Conservation (phyloP, 2,113 vertebrate genomes). For the Melierax canorus region DNA sequence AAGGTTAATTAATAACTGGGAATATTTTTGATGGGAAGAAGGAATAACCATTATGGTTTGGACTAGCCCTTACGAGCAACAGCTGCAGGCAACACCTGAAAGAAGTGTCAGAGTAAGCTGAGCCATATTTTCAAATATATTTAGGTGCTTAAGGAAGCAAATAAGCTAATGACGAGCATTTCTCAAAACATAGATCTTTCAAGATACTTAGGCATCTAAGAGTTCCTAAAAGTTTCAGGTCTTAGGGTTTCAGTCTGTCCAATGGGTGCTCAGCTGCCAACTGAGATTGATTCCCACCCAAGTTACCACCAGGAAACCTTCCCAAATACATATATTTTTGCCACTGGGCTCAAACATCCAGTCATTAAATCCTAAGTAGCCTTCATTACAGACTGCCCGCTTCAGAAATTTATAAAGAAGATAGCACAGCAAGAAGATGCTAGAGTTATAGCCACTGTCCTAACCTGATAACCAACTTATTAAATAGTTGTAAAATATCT, state of each 20-base stretch:
- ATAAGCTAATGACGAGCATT: not conserved
- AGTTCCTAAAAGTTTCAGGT: not conserved
- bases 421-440: not conserved
- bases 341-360: not conserved
- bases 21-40: not conserved
- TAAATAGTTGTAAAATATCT: not conserved
- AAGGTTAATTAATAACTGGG: not conserved
- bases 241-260: not conserved
- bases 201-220: not conserved
- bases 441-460: not conserved
- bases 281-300: not conserved
- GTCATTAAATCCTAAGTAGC: not conserved
- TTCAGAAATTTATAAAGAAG: not conserved
- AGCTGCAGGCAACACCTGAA: not conserved
- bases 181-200: not conserved
- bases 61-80: not conserved
- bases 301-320: not conserved
- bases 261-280: not conserved
- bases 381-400: not conserved
- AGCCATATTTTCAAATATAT: not conserved
- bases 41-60: not conserved
- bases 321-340: not conserved
- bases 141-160: not conserved
- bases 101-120: not conserved
- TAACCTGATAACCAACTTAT: not conserved